These are phyloP conservation scores for Drosophila mayri DNA, from an alignment of 1,140 invertebrate genomes.

Conservation along the genomic window DNA sequence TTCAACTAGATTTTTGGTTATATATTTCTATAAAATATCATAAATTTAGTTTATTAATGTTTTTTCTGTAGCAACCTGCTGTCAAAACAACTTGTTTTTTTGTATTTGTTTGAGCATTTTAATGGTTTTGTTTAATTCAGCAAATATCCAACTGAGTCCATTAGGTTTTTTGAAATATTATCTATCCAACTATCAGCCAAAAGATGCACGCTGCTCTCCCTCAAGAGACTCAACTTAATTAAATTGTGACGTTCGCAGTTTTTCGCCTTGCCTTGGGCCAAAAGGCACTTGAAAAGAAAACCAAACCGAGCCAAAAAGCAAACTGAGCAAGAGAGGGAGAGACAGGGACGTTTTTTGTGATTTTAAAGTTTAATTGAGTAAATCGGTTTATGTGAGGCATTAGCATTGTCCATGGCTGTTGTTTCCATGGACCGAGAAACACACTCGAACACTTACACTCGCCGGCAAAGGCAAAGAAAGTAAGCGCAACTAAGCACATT, in stretches of 20 bases:
- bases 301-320: slow-evolving; percentile 24
- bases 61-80: not conserved
- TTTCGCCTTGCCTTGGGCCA: slow-evolving; percentile 37
- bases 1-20: not conserved
- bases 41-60: not conserved
- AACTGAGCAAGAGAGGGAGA: slow-evolving; percentile 2
- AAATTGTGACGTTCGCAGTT: slow-evolving; percentile 58
- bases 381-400: slow-evolving; percentile 78
- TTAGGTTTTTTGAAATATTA: slow-evolving; percentile 27
- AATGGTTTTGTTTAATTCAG: slow-evolving; percentile 15
- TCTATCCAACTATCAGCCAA: slow-evolving; percentile 13
- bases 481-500: slow-evolving; percentile 82
- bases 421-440: slow-evolving; percentile 19
- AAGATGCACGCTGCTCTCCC: slow-evolving; percentile 64
- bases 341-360: slow-evolving; percentile 41
- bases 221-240: slow-evolving; percentile 57
- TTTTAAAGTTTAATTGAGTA: slow-evolving; percentile 78
- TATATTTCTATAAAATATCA: not conserved
- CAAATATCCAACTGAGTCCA: slow-evolving; percentile 11
- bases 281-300: slow-evolving; percentile 46
- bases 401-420: slow-evolving; percentile 52
- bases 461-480: slow-evolving; percentile 63
- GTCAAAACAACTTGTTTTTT: slow-evolving; percentile 9
- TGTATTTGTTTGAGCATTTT: not conserved
- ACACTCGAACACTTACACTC: slow-evolving; percentile 20